Percentiles rank a stretch among this genome's conserved stretches.
phyloP scores from a whole-genome alignment of 1,140 invertebrate genomes.

The Delia radicum region DNA sequence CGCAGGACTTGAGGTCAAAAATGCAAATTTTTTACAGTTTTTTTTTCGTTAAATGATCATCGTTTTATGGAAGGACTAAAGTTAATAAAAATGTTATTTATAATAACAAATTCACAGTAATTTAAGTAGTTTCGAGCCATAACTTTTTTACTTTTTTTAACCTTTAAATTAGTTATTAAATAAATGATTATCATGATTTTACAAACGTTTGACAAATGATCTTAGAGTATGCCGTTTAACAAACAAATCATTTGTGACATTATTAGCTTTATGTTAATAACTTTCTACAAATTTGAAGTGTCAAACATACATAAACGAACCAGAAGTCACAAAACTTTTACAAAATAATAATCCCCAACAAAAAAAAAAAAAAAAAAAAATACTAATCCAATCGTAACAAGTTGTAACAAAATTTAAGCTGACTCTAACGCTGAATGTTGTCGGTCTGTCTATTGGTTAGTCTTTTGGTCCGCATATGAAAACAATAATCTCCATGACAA shows the following conservation, averaged over 20 bases:
- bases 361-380: background rate
- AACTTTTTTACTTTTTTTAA: too few relatives aligned
- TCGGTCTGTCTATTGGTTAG: background rate
- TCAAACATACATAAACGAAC: conserved; percentile 12
- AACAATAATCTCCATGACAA: conserved; percentile 20
- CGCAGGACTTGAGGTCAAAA: too few relatives aligned
- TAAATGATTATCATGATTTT: too few relatives aligned
- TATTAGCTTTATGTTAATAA: conserved; percentile 14
- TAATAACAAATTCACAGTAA: too few relatives aligned
- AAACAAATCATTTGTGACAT: background rate
- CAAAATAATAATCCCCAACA: background rate
- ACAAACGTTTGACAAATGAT: background rate
- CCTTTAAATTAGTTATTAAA: too few relatives aligned
- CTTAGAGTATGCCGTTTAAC: background rate
- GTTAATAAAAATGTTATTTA: too few relatives aligned
- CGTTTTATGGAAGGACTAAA: too few relatives aligned
- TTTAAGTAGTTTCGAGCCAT: too few relatives aligned
- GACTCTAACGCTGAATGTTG: background rate
- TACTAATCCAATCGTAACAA: conserved; percentile 13
- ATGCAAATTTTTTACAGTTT: too few relatives aligned
- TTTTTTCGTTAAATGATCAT: too few relatives aligned
- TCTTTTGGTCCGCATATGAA: background rate
- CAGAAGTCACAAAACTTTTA: conserved; percentile 11
- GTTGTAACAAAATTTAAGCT: background rate
- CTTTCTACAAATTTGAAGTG: conserved; percentile 18